Evolutionary conservation across 2,888 invertebrate species (phyloP).

Genomic region (Tribolium freemani): DNA sequence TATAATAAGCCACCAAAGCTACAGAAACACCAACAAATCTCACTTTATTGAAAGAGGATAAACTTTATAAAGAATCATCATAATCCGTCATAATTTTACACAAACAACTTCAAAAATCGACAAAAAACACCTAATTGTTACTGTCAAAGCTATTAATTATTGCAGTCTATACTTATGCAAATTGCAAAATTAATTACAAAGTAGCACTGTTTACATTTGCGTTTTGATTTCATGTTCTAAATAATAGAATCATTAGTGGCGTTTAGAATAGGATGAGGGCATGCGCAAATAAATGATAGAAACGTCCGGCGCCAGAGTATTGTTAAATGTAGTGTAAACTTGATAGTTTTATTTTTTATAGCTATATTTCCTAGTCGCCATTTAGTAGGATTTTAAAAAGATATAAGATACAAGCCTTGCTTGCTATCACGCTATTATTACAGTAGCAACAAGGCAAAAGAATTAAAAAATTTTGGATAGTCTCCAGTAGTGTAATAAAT

Average conservation of each 20-base stretch:
- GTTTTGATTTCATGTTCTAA: conserved; percentile 13
- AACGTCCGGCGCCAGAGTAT: conserved; percentile 52
- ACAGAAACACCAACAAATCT: conserved; percentile 39
- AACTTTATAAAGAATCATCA: conserved; percentile 24
- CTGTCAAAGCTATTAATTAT: conserved; percentile 17
- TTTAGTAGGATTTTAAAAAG: conserved; percentile 52
- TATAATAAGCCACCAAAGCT: conserved; percentile 37
- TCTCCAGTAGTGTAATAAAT: conserved; percentile 19
- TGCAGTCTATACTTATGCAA: conserved; percentile 1
- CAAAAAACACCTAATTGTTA: conserved; percentile 20
- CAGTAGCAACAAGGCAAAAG: conserved; percentile 6
- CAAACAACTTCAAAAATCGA: conserved; percentile 29
- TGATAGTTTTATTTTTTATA: conserved; percentile 51
- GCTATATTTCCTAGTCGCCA: conserved; percentile 43
- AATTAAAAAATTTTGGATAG: conserved; percentile 20
- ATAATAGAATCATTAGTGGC: conserved; percentile 29
- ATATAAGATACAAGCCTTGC: conserved; percentile 38
- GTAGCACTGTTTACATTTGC: conserved; percentile 3
- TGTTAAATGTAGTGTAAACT: conserved; percentile 55
- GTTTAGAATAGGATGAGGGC: conserved; percentile 26
- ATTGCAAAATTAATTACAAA: conserved; percentile 10
- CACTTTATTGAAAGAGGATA: conserved; percentile 34
- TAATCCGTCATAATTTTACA: conserved; percentile 32
- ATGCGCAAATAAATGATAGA: conserved; percentile 45
- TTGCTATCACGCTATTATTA: conserved; percentile 21